Evolutionary conservation across 2,113 vertebrate genomes (phyloP).

Genomic region (Motacilla alba): DNA sequence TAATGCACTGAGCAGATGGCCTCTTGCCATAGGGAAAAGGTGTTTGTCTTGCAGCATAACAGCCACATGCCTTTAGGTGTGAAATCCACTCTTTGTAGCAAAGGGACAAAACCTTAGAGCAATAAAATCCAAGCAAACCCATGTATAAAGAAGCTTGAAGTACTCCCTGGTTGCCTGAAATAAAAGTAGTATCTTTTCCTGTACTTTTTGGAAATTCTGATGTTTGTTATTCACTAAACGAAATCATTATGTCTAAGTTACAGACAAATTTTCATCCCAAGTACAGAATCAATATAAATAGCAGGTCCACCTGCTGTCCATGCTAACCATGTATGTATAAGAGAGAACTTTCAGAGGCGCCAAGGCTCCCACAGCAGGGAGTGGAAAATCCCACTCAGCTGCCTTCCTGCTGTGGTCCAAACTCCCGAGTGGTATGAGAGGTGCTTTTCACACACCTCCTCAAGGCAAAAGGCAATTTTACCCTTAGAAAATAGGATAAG

Average conservation of each 20-base stretch:
- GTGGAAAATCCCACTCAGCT: not conserved
- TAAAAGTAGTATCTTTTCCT: not conserved
- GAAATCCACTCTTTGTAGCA: not conserved
- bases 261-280: not conserved
- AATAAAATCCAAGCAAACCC: not conserved
- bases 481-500: not conserved
- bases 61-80: not conserved
- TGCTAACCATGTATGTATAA: rapidly evolving
- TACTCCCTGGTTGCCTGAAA: not conserved
- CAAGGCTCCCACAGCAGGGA: not conserved
- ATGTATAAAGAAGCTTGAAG: not conserved
- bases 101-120: not conserved
- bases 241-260: not conserved
- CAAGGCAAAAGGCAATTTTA: not conserved
- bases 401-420: not conserved
- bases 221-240: not conserved
- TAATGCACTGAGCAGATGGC: not conserved
- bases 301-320: not conserved
- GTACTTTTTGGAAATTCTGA: not conserved
- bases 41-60: not conserved
- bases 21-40: not conserved
- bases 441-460: not conserved
- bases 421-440: not conserved
- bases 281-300: not conserved
- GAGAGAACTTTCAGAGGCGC: not conserved